A percentile compares a stretch with the other conserved stretches of the same genome.
phyloP scores from a whole-genome alignment of 2,888 invertebrate genomes.

The Lycaena phlaeas region DNA sequence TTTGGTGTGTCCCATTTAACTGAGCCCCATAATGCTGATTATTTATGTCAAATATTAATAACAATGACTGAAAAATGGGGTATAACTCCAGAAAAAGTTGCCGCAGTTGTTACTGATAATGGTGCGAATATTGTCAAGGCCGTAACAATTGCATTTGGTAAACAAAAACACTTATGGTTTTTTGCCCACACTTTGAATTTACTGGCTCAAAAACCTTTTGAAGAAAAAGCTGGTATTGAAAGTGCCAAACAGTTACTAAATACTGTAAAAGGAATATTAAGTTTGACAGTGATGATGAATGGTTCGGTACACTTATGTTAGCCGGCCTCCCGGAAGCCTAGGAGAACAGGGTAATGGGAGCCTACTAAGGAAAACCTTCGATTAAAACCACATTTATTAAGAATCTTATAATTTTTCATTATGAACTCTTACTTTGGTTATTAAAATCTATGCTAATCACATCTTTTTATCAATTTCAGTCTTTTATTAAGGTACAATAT shows the following conservation, averaged over 20 bases:
- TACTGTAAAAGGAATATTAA: slow-evolving; percentile 20
- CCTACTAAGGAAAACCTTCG: no score
- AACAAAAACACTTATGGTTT: slow-evolving; percentile 20
- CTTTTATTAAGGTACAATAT: no score
- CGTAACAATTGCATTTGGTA: slow-evolving; percentile 19
- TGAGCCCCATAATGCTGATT: slow-evolving; percentile 18
- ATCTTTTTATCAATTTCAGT: no score
- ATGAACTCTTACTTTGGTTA: no score
- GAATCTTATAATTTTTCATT: no score
- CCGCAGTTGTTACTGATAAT: slow-evolving; percentile 26
- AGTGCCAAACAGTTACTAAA: slow-evolving; percentile 17
- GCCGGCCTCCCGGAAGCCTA: no score
- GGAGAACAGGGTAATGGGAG: no score
- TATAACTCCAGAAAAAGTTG: slow-evolving; percentile 19
- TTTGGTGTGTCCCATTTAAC: slow-evolving; percentile 21
- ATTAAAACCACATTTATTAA: no score
- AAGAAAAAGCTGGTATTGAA: slow-evolving; percentile 20
- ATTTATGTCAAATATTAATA: slow-evolving; percentile 21
- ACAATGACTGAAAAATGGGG: slow-evolving; percentile 13
- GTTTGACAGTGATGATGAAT: no score
- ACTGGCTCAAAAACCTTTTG: slow-evolving; percentile 19
- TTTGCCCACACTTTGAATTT: slow-evolving; percentile 22
- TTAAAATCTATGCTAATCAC: no score
- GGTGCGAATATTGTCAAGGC: slow-evolving; percentile 24
- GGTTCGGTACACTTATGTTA: no score